Evolutionary conservation across 2,113 vertebrate species (phyloP), one percentile per base, ranked within the genome.

Genomic region (Garra rufa): DNA sequence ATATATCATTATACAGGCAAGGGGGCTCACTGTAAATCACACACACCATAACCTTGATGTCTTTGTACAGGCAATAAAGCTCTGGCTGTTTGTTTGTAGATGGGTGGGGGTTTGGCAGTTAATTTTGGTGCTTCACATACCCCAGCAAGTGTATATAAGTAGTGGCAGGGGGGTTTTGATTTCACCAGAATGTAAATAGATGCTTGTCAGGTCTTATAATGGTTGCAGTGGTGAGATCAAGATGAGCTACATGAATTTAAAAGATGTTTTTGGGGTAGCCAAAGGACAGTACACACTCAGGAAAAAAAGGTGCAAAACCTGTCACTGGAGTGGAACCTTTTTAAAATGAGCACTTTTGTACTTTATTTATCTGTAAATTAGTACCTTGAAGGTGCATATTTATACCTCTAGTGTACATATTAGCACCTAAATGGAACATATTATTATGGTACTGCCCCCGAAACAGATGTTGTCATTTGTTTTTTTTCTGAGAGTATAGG

Each of bases 1-100:
- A 89, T 90, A 89, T 85, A 92, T 92, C 90, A 91, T 84, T 88
- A 86, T 88, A 87, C 21, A 81, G 85, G 89, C 90, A 90, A 81
- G 81, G 88, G 89, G 79, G 21, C 5, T 14, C 87, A n/a, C 76
- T 5, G 87, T 92, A 91, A 92, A 93, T 94, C 92, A 91, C 77
- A 88, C 79, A 75, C 59, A 86, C 90, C 86, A 88, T 89, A 85
- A 84, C 91, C 88, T 89, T 90, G 90, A 90, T 88, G 50, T 90
- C 88, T 92, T 85, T 88, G 90, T 89, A 88, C 90, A 86, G 74
- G 67, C 82, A 81, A 82, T 90, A 81, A 81, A 83, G 41, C 50
- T 65, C 44, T 76, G 52, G n/a, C 50, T 80, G 43, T 50, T 28
- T 83, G 55, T 80, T 69, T 67, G 46, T 43, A 34, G 74, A 46